These are phyloP conservation scores for Siniperca undulata DNA, from an alignment of 2,797 vertebrate genomes.

Conservation along the genomic window DNA sequence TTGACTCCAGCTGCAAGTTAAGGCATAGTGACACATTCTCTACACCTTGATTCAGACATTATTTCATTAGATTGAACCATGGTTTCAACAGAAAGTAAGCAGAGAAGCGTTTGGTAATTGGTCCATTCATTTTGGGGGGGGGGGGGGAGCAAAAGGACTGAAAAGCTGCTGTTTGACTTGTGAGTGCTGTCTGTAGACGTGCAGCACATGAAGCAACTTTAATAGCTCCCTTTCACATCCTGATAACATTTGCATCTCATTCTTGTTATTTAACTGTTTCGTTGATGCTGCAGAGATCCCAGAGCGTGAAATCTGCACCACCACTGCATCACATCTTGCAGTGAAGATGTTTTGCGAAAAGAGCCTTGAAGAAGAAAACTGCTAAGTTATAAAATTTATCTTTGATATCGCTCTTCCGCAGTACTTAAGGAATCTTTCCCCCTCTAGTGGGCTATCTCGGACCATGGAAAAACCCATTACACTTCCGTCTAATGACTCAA, in stretches of 20 bases:
- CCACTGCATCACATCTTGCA: constrained; percentile 30
- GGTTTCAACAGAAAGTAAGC: constrained; percentile 27
- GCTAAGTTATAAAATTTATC: constrained; percentile 38
- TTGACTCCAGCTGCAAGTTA: constrained; percentile 7
- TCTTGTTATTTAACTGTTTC: constrained; percentile 12
- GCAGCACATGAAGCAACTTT: neutral
- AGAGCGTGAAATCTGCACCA: constrained; percentile 6
- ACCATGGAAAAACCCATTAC: constrained; percentile 28
- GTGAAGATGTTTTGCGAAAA: constrained; percentile 29
- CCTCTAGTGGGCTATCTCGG: constrained; percentile 49
- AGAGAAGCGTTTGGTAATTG: neutral
- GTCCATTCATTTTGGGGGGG: neutral
- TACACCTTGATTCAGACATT: neutral
- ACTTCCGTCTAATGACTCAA: constrained; percentile 36
- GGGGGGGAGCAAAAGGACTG: neutral
- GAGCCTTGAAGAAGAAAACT: neutral
- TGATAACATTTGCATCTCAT: constrained; percentile 17
- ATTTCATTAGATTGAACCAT: constrained; percentile 7
- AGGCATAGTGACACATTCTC: neutral
- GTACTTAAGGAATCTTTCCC: constrained; percentile 42
- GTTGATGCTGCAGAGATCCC: constrained; percentile 8
- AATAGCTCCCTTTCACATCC: constrained; percentile 20
- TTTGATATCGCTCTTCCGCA: constrained; percentile 38
- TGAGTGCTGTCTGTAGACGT: constrained; percentile 4
- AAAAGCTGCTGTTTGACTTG: constrained; percentile 23